Percentiles rank a stretch among this genome's conserved stretches.
phyloP scores from a whole-genome alignment of 2,797 vertebrate genomes.

The Lagocephalus sceleratus region DNA sequence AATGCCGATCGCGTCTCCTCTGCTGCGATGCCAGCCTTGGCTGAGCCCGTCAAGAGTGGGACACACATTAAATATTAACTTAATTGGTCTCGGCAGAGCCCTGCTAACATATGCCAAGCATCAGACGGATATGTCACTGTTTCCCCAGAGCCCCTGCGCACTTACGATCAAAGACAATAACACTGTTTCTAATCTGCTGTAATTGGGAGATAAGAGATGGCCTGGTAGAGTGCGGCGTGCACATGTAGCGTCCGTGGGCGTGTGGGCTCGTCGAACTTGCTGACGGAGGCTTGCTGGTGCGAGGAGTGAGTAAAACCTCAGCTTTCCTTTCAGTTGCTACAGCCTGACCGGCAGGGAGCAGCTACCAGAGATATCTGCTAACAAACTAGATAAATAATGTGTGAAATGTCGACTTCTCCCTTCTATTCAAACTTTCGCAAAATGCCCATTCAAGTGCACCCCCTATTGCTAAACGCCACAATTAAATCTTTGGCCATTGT shows the following conservation, averaged over 20 bases:
- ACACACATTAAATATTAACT: constrained; percentile 80
- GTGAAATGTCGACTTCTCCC: constrained; percentile 19
- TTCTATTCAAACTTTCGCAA: constrained; percentile 1
- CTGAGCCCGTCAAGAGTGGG: constrained; percentile 63
- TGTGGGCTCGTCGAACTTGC: constrained; percentile 30
- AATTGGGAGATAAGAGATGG: constrained; percentile 77
- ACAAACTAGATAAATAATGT: too few species aligned
- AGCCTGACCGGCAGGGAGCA: constrained; percentile 20
- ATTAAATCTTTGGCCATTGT: constrained; percentile 56
- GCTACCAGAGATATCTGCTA: not conserved
- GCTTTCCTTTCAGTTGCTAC: constrained; percentile 32
- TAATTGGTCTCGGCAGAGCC: constrained; percentile 77
- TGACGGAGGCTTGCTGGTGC: constrained; percentile 55
- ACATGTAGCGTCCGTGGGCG: constrained; percentile 4
- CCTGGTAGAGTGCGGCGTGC: constrained; percentile 38
- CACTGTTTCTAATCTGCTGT: constrained; percentile 77
- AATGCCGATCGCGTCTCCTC: constrained; percentile 58
- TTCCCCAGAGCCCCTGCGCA: constrained; percentile 68
- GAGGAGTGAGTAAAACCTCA: constrained; percentile 57
- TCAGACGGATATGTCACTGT: constrained; percentile 75
- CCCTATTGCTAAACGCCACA: constrained; percentile 39
- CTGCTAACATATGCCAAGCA: constrained; percentile 69
- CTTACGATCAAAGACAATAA: constrained; percentile 80
- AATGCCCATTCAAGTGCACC: constrained; percentile 24
- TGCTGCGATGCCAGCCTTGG: constrained; percentile 68